These are phyloP conservation scores for Stenotaenia linearis DNA, from an alignment of 2,888 invertebrate genomes.

Conservation along the genomic window DNA sequence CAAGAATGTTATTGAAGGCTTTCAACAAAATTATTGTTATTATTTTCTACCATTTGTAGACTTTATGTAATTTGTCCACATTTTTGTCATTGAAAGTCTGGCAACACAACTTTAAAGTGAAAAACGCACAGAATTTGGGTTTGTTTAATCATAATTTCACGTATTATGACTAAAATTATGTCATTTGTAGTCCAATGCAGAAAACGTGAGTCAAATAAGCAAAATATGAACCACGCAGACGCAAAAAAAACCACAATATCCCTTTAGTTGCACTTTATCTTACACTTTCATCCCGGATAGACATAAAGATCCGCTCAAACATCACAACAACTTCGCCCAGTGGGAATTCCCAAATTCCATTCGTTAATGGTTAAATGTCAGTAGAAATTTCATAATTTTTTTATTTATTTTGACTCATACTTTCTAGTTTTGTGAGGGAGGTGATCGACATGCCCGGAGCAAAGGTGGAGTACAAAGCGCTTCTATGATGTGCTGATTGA, in stretches of 20 bases:
- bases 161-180: neutral
- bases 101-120: neutral
- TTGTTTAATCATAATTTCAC: neutral
- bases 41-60: neutral
- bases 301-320: neutral
- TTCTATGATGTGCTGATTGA: neutral
- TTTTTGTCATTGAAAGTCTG: neutral
- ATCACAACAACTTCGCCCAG: neutral
- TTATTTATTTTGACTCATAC: neutral
- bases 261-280: neutral
- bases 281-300: neutral
- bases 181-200: neutral
- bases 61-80: neutral
- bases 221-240: neutral
- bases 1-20: neutral
- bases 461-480: neutral
- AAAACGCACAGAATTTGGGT: neutral
- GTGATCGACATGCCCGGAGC: neutral
- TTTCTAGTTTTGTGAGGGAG: neutral
- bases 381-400: neutral
- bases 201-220: neutral
- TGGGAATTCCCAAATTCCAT: neutral
- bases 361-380: neutral
- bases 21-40: neutral
- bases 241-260: neutral